Evolutionary conservation across 2,888 invertebrate genomes (phyloP), one percentile per base, ranked within the genome.

Genomic region (Lepidochrysops patricia): DNA sequence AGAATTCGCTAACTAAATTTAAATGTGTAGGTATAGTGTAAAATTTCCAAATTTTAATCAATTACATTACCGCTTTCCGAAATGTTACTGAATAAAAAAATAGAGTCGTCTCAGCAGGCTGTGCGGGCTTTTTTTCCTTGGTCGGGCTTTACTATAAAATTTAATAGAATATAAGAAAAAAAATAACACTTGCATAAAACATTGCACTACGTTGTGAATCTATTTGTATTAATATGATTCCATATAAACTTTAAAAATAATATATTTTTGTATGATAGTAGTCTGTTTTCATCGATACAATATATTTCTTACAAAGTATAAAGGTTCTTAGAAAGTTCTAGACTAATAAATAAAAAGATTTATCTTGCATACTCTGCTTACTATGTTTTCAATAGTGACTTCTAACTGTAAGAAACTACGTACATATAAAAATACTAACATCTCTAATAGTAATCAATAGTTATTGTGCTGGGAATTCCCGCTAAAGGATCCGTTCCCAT

Each of bases 151-250:
- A 71, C 69, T 72, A 73, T 71, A 63, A n/a, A 66, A 64, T 67
- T 68, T 63, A 68, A 73, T 74, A 74, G 72, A 74, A 74, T 76
- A 77, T 76, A 75, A 58, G 73, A 74, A 76, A 75, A 73, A n/a
- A 72, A 76, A 75, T 72, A 79, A 79, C 77, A 77, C 72, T 72
- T 75, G 67, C 71, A 69, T 74, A 72, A 72, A 75, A 74, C 68
- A 77, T 79, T 80, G 80, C 80, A 80, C 77, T 71, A 68, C 65
- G 65, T 66, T 34, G 58, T 60, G 61, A 63, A 63, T 60, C 57
- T 66, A 62, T 62, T 43, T 54, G 34, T 57, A 35, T 60, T 57
- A 57, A 60, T 57, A 61, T 29, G 35, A 60, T 48, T 59, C 49
- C 37, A n/a, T 35, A 57, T 35, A 49, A 32, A 52, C 23, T 29